Percentiles rank a stretch among this genome's conserved stretches.
Conservation (phyloP, 1,140 invertebrate species). For the Psix sp. region DNA sequence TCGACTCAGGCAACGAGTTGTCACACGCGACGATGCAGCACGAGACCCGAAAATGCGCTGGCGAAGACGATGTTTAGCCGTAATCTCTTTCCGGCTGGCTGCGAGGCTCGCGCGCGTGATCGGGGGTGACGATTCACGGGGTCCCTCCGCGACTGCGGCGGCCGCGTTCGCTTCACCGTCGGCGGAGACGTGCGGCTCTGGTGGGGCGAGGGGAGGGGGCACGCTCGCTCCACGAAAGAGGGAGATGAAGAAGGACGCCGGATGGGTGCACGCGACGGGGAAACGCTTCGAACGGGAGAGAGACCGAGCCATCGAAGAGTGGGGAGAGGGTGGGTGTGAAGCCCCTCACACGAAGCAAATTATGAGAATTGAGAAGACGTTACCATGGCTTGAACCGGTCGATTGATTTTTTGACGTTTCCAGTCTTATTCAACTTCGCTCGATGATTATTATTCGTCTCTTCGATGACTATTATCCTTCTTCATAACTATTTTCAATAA, state of each 20-base stretch:
- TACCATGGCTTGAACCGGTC: constrained; percentile 53
- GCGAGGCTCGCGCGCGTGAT: constrained; percentile 62
- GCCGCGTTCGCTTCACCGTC: constrained; percentile 50
- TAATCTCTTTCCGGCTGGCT: constrained; percentile 60
- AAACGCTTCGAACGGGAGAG: constrained; percentile 18
- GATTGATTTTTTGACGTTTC: constrained; percentile 55
- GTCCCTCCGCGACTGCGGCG: constrained; percentile 55
- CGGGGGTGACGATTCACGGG: constrained; percentile 65
- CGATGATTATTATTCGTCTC: neutral
- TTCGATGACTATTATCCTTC: neutral
- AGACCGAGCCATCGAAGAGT: constrained; percentile 17
- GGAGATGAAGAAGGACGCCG: constrained; percentile 41
- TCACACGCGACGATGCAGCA: constrained; percentile 52
- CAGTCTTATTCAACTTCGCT: constrained; percentile 20
- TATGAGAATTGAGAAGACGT: constrained; percentile 53
- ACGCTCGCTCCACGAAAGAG: constrained; percentile 29
- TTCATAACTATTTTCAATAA: no score
- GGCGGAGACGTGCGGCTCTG: constrained; percentile 32
- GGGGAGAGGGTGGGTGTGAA: constrained; percentile 57
- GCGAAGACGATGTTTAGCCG: constrained; percentile 51
- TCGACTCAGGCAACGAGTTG: no score
- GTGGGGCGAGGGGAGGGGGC: constrained; percentile 54
- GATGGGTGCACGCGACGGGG: constrained; percentile 44
- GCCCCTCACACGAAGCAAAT: constrained; percentile 55
- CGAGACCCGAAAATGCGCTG: constrained; percentile 50